These are phyloP conservation scores for Vollenhovia emeryi DNA, from an alignment of 1,140 invertebrate genomes.

Conservation along the genomic window DNA sequence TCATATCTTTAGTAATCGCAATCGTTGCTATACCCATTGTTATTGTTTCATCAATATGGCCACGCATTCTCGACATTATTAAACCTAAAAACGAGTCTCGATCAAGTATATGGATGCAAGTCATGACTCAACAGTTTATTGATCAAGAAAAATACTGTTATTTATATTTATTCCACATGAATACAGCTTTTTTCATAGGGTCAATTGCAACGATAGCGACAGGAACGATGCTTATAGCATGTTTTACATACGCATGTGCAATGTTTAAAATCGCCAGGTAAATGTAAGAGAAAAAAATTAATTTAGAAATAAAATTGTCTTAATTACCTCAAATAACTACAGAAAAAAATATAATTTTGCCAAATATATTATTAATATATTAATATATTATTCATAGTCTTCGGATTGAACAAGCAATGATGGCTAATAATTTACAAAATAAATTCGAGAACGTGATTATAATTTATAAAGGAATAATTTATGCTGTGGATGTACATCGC, in stretches of 20 bases:
- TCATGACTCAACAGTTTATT: not conserved
- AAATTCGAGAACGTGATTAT: not conserved
- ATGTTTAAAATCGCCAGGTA: constrained; percentile 26
- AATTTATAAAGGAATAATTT: not conserved
- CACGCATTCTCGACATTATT: not conserved
- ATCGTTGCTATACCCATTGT: no score
- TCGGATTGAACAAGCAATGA: not conserved
- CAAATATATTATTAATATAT: not conserved
- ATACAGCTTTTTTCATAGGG: not conserved
- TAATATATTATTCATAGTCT: no score
- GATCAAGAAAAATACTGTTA: not conserved
- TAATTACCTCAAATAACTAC: no score
- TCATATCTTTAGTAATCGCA: no score
- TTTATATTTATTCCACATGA: not conserved
- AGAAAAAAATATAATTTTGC: no score
- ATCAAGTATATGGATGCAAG: no score
- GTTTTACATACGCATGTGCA: not conserved
- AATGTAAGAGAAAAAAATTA: not conserved
- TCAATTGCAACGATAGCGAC: not conserved
- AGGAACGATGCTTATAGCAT: not conserved
- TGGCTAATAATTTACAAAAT: no score
- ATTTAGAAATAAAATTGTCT: no score
- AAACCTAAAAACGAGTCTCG: no score
- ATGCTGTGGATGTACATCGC: not conserved
- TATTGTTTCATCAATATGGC: no score